Percentiles rank a stretch among this genome's conserved stretches.
Conservation (phyloP, 2,888 invertebrate genomes). For the Sepioteuthis lessoniana region DNA sequence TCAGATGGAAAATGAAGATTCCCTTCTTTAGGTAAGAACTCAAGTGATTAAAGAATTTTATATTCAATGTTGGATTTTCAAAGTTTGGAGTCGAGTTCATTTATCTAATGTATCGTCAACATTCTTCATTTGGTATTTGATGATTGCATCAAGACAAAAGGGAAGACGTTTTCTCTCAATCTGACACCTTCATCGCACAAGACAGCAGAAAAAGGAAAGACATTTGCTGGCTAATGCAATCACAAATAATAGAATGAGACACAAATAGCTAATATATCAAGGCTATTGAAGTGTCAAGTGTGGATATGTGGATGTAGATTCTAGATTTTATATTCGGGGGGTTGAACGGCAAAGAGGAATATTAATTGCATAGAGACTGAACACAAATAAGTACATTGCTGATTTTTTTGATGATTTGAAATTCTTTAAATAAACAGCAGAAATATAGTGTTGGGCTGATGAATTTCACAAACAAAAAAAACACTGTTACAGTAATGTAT, state of each 20-base stretch:
- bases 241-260: conserved; percentile 33
- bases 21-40: neutral
- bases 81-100: conserved; percentile 33
- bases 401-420: neutral
- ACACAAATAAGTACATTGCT: neutral
- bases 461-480: neutral
- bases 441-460: neutral
- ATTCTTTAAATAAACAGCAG: neutral
- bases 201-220: neutral
- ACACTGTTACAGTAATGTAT: neutral
- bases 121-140: conserved; percentile 33
- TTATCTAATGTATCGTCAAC: neutral
- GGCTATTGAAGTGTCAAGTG: conserved; percentile 13
- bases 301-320: neutral
- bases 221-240: neutral
- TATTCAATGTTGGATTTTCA: neutral
- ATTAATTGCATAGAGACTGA: neutral
- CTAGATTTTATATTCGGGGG: neutral
- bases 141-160: neutral
- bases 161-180: neutral
- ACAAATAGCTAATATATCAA: conserved; percentile 10
- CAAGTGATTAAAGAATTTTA: conserved; percentile 1
- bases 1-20: neutral
- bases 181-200: neutral
- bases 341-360: neutral